These are phyloP conservation scores for Drosophila ogumai DNA, from an alignment of 1,140 invertebrate species.

Conservation along the genomic window DNA sequence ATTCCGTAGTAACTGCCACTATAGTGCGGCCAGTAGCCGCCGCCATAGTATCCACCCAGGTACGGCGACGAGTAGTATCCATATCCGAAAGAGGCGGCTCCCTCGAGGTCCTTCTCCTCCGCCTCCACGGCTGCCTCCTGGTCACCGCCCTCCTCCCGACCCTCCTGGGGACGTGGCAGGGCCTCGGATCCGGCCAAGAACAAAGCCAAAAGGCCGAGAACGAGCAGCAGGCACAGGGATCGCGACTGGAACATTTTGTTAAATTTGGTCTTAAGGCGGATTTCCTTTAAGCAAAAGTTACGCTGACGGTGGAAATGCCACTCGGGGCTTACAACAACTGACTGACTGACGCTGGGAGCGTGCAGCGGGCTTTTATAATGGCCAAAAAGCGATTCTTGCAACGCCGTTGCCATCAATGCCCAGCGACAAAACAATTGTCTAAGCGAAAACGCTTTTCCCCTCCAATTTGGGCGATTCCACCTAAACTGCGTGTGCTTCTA, in stretches of 20 bases:
- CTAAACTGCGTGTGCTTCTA: slow-evolving; percentile 65
- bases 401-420: slow-evolving; percentile 72
- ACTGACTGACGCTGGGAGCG: slow-evolving; percentile 65
- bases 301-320: slow-evolving; percentile 59
- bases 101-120: slow-evolving; percentile 74
- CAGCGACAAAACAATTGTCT: slow-evolving; percentile 83
- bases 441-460: slow-evolving; percentile 53
- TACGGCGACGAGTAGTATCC: slow-evolving; percentile 79
- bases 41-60: slow-evolving; percentile 54
- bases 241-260: slow-evolving; percentile 59
- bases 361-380: slow-evolving; percentile 74
- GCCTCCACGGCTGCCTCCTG: slow-evolving; percentile 66
- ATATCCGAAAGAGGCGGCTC: slow-evolving; percentile 72
- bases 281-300: slow-evolving; percentile 9
- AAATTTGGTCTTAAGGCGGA: neutral
- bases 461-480: slow-evolving; percentile 62
- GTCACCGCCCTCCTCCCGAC: slow-evolving; percentile 47
- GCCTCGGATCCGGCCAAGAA: slow-evolving; percentile 42
- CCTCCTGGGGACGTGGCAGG: slow-evolving; percentile 63
- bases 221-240: slow-evolving; percentile 52
- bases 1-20: slow-evolving; percentile 68
- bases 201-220: slow-evolving; percentile 49
- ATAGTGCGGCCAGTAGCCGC: slow-evolving; percentile 61
- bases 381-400: slow-evolving; percentile 67
- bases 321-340: slow-evolving; percentile 68